Evolutionary conservation across 2,113 vertebrate genomes (phyloP), one percentile per base, ranked within the genome.

Genomic region (Phaethornis superciliosus): DNA sequence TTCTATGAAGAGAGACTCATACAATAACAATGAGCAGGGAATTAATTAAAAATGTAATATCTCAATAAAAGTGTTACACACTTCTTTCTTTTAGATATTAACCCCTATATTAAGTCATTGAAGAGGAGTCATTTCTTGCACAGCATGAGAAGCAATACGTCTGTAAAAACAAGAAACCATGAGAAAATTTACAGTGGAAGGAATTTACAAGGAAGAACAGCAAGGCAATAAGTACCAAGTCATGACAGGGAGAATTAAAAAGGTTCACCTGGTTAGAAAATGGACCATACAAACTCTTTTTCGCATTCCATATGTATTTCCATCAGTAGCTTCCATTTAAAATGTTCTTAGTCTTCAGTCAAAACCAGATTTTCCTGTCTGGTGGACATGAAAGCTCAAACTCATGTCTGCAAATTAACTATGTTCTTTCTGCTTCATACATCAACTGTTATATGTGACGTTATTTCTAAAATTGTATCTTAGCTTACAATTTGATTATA

Each of bases 281-380:
- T 79, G 76, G 82, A 80, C 75, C 77, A 7, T 69, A 78, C 32
- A 64, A 94, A 64, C 68, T 62, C 28, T 52, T 71, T 85, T 95
- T 81, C 16, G 6, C n/a, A 92, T 95, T 95, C 78, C 76, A 37
- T 56, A 85, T 81, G n/a, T 69, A 82, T 92, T 82, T 83, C 67
- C 46, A 75, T 81, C 74, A 87, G 27, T 68, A 32, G 6, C 18
- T 93, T 87, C 77, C 52, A 76, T 86, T 89, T 93, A 32, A 88
- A 81, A 65, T 85, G 40, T 79, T 90, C 70, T 88, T 80, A 28
- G 65, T 67, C 84, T 94, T 80, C 88, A 94, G 68, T 96, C 59
- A 87, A 96, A 94, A 92, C 37, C 87, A 95, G 93, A 95, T 96
- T 94, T 96, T 97, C 94, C 94, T 95, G 94, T 96, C 96, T 95